A percentile compares a stretch with the other conserved stretches of the same genome.
Evolutionary conservation across 2,888 invertebrate species (phyloP).

Genomic region (Athalia rosae): DNA sequence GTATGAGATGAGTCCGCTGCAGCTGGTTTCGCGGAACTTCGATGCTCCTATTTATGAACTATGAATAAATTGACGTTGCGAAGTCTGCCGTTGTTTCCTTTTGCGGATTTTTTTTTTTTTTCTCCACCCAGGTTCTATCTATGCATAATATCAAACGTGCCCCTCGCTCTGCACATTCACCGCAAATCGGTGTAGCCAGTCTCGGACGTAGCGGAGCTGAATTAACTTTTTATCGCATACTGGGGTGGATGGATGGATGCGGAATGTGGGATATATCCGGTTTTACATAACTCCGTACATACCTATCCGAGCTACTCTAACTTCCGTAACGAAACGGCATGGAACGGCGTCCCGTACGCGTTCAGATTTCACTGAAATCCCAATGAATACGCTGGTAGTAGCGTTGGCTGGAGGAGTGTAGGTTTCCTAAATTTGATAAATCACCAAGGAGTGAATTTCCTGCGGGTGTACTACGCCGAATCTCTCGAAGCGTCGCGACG

Average conservation of each 20-base stretch:
- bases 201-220: neutral
- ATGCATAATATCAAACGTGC: too few relatives aligned
- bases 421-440: conserved; percentile 38
- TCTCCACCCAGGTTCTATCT: too few relatives aligned
- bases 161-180: neutral
- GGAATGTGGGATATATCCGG: neutral
- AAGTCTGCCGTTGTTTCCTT: too few relatives aligned
- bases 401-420: too few relatives aligned
- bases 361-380: too few relatives aligned
- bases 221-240: conserved; percentile 23
- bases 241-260: conserved; percentile 9
- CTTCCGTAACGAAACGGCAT: conserved; percentile 10
- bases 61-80: too few relatives aligned
- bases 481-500: neutral
- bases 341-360: neutral
- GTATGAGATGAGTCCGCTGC: too few relatives aligned
- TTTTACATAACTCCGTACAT: neutral
- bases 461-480: neutral
- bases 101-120: too few relatives aligned
- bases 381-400: too few relatives aligned
- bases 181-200: conserved; percentile 7
- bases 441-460: conserved; percentile 38
- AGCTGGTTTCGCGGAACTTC: too few relatives aligned
- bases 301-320: neutral
- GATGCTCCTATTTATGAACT: too few relatives aligned